Evolutionary conservation across 2,797 vertebrate genomes (phyloP).

Genomic region (Ctenochaetus hawaiiensis): DNA sequence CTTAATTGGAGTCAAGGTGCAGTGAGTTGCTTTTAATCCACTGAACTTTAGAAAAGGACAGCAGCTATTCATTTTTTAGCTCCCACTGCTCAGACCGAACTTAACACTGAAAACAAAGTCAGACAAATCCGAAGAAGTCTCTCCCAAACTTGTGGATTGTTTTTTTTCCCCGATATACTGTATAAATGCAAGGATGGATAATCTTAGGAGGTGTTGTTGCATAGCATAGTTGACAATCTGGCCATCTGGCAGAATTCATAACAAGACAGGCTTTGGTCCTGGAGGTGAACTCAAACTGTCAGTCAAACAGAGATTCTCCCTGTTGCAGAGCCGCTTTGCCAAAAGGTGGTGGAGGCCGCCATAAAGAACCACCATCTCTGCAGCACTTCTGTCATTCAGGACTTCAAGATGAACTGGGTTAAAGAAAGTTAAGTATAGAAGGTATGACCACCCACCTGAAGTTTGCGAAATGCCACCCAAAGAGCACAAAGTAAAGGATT

Average conservation of each 20-base stretch:
- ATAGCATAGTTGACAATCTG: neutral
- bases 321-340: neutral
- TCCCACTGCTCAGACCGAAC: neutral
- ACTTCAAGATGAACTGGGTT: neutral
- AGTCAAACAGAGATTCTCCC: neutral
- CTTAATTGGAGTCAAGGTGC: constrained; percentile 4
- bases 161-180: neutral
- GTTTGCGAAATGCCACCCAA: constrained; percentile 20
- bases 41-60: constrained; percentile 1
- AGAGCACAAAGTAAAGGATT: neutral
- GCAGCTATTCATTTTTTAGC: constrained; percentile 3
- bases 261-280: constrained; percentile 8
- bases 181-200: constrained; percentile 15
- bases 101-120: neutral
- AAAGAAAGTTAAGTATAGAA: constrained; percentile 7
- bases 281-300: neutral
- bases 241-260: constrained; percentile 28
- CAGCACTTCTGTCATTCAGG: neutral
- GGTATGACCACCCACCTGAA: neutral
- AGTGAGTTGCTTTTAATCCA: constrained; percentile 16
- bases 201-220: neutral
- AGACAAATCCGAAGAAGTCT: constrained; percentile 24
- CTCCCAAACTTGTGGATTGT: neutral
- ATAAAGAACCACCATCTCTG: constrained; percentile 1
- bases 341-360: neutral